A percentile compares a stretch with the other conserved stretches of the same genome.
Conservation (phyloP, 2,113 vertebrate species). For the Rhineura floridana region DNA sequence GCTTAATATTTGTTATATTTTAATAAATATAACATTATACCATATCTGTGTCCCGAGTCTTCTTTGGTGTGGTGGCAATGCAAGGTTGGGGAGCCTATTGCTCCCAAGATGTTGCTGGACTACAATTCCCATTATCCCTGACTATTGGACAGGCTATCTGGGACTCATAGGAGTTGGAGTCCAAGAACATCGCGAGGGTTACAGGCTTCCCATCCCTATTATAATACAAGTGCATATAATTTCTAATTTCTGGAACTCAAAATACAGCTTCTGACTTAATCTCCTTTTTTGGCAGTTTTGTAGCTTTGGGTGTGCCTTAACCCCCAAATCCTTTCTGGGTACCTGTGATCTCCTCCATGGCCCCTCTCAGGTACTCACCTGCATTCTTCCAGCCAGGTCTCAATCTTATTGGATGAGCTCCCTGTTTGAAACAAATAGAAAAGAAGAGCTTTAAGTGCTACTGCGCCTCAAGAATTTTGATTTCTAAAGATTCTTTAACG, state of each 20-base stretch:
- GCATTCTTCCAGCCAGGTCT: constrained; percentile 78
- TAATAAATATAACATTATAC: no score
- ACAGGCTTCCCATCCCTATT: not conserved
- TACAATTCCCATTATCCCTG: not conserved
- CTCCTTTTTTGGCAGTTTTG: not conserved
- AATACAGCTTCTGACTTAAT: not conserved
- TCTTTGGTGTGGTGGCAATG: no score
- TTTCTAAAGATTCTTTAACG: not conserved
- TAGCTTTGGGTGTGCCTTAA: not conserved
- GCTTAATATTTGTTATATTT: no score
- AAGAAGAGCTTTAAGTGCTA: not conserved
- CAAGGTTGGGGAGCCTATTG: not conserved
- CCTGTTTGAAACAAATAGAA: constrained; percentile 66
- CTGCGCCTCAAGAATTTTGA: no score
- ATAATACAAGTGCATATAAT: not conserved
- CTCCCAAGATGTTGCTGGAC: not conserved
- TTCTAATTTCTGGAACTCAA: not conserved
- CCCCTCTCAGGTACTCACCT: constrained; percentile 71
- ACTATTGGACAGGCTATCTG: not conserved
- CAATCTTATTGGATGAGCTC: constrained; percentile 77
- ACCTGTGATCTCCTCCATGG: not conserved
- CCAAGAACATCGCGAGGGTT: no score
- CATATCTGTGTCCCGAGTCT: no score
- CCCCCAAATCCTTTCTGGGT: not conserved
- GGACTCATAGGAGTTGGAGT: no score